Evolutionary conservation across 2,113 vertebrate species (phyloP).

Genomic region (Arothron firmamentum): DNA sequence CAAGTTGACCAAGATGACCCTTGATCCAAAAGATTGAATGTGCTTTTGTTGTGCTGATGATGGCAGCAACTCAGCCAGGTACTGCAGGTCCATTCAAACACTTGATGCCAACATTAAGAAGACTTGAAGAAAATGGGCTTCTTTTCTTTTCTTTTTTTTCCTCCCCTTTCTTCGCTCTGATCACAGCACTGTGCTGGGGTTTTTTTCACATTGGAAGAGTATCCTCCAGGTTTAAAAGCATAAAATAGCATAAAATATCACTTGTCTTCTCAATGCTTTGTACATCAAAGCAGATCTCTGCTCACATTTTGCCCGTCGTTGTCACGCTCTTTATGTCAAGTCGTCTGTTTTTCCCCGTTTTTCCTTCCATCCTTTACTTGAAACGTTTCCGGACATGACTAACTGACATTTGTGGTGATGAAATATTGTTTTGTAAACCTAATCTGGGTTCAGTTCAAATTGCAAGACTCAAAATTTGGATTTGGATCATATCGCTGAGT

Average conservation of each 20-base stretch:
- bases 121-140: background rate
- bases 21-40: constrained; percentile 33
- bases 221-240: too few relatives aligned
- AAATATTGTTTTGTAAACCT: background rate
- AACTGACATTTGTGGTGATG: constrained; percentile 20
- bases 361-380: constrained; percentile 60
- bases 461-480: background rate
- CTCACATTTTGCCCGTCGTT: constrained; percentile 1
- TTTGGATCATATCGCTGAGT: constrained; percentile 14
- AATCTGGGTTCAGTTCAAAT: constrained; percentile 5
- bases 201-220: background rate
- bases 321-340: too few relatives aligned
- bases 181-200: too few relatives aligned
- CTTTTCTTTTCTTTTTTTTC: too few relatives aligned
- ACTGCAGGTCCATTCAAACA: constrained; percentile 10
- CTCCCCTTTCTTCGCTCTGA: too few relatives aligned
- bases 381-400: constrained; percentile 47
- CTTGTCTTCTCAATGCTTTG: constrained; percentile 7
- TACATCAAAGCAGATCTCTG: background rate
- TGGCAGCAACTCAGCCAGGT: constrained; percentile 2
- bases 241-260: too few relatives aligned
- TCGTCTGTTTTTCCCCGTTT: constrained; percentile 1
- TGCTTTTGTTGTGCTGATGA: constrained; percentile 13
- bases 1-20: constrained; percentile 1
- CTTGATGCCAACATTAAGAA: background rate